Evolutionary conservation across 2,888 invertebrate species (phyloP).

Genomic region (Eilema depressum): DNA sequence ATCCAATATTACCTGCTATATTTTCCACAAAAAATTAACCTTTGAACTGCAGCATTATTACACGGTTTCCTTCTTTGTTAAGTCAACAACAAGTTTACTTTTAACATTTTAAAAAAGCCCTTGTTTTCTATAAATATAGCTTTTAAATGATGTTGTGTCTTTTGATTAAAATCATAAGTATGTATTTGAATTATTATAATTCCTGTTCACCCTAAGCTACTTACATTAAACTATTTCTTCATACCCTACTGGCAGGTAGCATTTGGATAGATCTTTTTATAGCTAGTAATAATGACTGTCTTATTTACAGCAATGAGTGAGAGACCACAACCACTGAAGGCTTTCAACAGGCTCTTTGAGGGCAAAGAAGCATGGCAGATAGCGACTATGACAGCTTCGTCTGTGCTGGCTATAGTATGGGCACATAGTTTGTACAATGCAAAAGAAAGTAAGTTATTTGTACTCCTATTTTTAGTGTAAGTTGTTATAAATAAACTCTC

Average conservation of each 20-base stretch:
- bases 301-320: conserved; percentile 73
- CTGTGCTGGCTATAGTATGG: conserved; percentile 91
- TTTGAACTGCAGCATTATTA: not conserved
- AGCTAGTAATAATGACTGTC: not conserved
- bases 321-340: conserved; percentile 76
- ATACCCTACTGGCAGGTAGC: too few relatives aligned
- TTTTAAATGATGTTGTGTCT: too few relatives aligned
- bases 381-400: conserved; percentile 91
- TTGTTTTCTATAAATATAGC: not conserved
- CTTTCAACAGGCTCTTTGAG: conserved; percentile 88
- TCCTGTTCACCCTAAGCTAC: too few relatives aligned
- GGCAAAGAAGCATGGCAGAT: conserved; percentile 94
- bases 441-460: conserved; percentile 88
- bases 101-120: not conserved
- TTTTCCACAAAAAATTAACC: not conserved
- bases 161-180: too few relatives aligned
- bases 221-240: too few relatives aligned
- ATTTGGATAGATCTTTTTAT: not conserved
- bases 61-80: not conserved
- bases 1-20: not conserved
- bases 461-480: not conserved
- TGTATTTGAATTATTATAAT: too few relatives aligned
- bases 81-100: not conserved
- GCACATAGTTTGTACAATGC: conserved; percentile 90
- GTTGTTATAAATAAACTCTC: too few relatives aligned